Percentiles rank a stretch among this genome's conserved stretches.
These are phyloP conservation scores for Pseudobourletiella spinata DNA, from an alignment of 1,140 invertebrate genomes.

Conservation along the genomic window DNA sequence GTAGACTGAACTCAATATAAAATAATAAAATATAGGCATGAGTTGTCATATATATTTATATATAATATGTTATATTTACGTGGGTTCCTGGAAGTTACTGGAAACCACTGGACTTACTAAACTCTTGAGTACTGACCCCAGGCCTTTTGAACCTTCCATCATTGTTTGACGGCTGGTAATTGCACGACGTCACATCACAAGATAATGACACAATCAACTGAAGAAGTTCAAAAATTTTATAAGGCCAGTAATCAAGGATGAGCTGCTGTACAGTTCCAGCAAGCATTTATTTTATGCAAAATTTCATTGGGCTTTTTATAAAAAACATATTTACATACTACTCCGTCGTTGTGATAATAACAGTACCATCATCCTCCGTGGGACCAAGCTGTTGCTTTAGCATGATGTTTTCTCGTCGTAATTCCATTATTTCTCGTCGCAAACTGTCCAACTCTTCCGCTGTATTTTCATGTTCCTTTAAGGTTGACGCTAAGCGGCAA, in stretches of 20 bases:
- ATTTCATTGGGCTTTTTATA: neutral
- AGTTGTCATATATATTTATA: no score
- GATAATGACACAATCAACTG: neutral
- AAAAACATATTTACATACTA: conserved; percentile 5
- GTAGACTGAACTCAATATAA: no score
- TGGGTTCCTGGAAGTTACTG: no score
- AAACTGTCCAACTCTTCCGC: conserved; percentile 49
- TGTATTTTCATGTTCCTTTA: conserved; percentile 53
- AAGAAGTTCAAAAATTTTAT: neutral
- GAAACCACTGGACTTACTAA: no score
- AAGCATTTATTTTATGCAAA: no score
- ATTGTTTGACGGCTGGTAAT: no score
- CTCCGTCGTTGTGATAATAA: conserved; percentile 29
- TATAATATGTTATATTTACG: no score
- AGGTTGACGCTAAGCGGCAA: conserved; percentile 52
- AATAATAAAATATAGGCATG: no score
- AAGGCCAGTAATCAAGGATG: neutral
- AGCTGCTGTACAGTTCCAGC: neutral
- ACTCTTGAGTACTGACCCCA: no score
- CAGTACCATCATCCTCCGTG: conserved; percentile 33
- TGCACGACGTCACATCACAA: no score
- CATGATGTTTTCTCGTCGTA: conserved; percentile 53
- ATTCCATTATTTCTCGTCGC: conserved; percentile 50
- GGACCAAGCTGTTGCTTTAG: conserved; percentile 45
- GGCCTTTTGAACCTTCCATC: no score